These are phyloP conservation scores for Procavia capensis DNA, from an alignment of 2,113 vertebrate genomes.

Conservation along the genomic window DNA sequence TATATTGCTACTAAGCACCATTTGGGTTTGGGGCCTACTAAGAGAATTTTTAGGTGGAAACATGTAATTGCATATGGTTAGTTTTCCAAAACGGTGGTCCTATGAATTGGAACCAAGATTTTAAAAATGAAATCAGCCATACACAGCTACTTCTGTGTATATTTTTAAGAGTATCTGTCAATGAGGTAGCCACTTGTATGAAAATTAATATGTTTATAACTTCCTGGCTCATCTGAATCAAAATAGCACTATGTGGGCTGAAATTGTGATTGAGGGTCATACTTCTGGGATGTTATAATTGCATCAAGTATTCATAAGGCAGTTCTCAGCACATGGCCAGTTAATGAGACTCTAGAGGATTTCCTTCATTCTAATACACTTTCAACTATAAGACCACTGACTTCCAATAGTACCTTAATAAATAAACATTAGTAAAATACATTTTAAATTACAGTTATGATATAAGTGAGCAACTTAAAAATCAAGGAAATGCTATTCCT, in stretches of 20 bases:
- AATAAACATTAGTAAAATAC: neutral
- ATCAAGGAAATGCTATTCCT: neutral
- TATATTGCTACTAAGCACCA: neutral
- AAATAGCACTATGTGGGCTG: neutral
- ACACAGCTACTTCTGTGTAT: neutral
- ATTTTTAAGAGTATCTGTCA: constrained; percentile 18
- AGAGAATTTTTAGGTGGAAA: constrained; percentile 42
- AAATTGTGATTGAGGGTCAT: constrained; percentile 1
- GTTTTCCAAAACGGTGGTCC: constrained; percentile 4
- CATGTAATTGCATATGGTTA: constrained; percentile 14
- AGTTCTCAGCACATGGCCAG: neutral
- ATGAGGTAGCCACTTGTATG: neutral
- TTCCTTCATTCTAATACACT: neutral
- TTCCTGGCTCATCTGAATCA: neutral
- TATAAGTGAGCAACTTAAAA: constrained; percentile 1
- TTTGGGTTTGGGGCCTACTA: neutral
- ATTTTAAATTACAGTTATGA: constrained; percentile 8
- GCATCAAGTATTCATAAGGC: neutral
- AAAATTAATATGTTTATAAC: constrained; percentile 1
- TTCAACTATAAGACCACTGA: neutral
- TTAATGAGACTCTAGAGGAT: neutral
- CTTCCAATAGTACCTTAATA: neutral
- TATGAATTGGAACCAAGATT: neutral
- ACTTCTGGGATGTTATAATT: constrained; percentile 34
- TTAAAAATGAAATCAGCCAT: neutral